Conservation (phyloP, 1,140 invertebrate genomes). For the Drosophila sturtevanti region DNA sequence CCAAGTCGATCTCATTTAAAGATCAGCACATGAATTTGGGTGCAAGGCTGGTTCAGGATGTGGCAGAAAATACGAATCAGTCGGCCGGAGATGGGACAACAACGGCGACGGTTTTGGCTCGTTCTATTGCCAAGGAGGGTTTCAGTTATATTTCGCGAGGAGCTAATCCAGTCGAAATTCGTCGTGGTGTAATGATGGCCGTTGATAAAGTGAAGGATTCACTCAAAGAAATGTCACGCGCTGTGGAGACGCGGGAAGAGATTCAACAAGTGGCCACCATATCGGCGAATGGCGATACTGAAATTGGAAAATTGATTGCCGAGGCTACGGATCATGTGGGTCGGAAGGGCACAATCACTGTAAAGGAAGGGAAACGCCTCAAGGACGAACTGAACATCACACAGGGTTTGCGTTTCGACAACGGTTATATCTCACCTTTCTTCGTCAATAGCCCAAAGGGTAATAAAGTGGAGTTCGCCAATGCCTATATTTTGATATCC, state of each 20-base stretch:
- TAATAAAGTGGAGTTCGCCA: slow-evolving; percentile 98
- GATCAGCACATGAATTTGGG: slow-evolving; percentile 99
- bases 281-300: slow-evolving; percentile 97
- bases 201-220: slow-evolving; percentile 95
- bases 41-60: slow-evolving; percentile 98
- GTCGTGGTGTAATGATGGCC: slow-evolving; percentile 97
- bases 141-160: slow-evolving; percentile 99
- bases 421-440: slow-evolving; percentile 99
- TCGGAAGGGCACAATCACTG: slow-evolving; percentile 98
- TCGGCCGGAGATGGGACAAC: slow-evolving; percentile 99
- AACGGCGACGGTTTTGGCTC: slow-evolving; percentile 97
- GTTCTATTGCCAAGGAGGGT: slow-evolving; percentile 98
- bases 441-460: slow-evolving; percentile 99
- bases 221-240: slow-evolving; percentile 94
- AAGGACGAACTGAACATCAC: slow-evolving; percentile 98
- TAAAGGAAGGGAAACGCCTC: slow-evolving; percentile 99
- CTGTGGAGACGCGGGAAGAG: slow-evolving; percentile 98
- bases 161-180: slow-evolving; percentile 98
- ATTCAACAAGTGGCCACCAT: slow-evolving; percentile 99
- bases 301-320: slow-evolving; percentile 96
- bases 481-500: slow-evolving; percentile 95
- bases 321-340: slow-evolving; percentile 99
- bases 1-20: slow-evolving; percentile 98
- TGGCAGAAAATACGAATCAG: slow-evolving; percentile 99
- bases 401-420: slow-evolving; percentile 99